Evolutionary conservation across 2,797 vertebrate genomes (phyloP), one percentile per base, ranked within the genome.

Genomic region (Lepidocolaptes lacrymiger): DNA sequence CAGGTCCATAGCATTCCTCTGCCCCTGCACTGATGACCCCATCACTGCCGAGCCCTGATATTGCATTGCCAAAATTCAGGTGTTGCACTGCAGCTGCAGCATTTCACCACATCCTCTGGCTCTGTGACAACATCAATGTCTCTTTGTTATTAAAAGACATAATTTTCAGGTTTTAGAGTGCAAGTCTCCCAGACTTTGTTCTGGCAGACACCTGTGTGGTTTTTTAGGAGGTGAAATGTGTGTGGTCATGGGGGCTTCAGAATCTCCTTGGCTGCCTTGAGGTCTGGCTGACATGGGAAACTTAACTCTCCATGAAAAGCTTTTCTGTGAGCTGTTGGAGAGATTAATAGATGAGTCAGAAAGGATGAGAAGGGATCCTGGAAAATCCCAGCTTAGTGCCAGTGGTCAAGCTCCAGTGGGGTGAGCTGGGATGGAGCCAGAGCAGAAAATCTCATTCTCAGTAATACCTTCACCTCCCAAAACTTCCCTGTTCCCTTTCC

Each of bases 1-100:
- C 14, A 32, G 44, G 30, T 39, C 52, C 56, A 59, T 39, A 91
- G 6, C 9, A 8, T 46, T 79, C 34, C 66, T 73, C 55, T 8
- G 4, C 46, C 66, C 48, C 49, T 13, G 0, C 32, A 12, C 3
- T 2, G 12, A 18, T 36, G 52, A 32, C 30, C 24, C 62, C n/a
- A 32, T n/a, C 2, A 2, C 3, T 67, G 69, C 41, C 44, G 49
- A 52, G 34, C 55, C 26, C 14, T 9, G 16, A 28, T 2, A 18
- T 1, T 20, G 14, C 30, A 62, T 4, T 8, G 55, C 26, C 0
- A 3, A 67, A 71, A 74, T 10, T 39, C 36, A 23, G 30, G 43
- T 0, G 0, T 30, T 68, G 34, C 43, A 13, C 5, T 12, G 59
- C 72, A 83, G 46, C 59, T 0, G 1, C 44, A 71, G 61, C 30